These are phyloP conservation scores for Lasioglossum vierecki DNA, from an alignment of 2,888 invertebrate genomes.

Conservation along the genomic window DNA sequence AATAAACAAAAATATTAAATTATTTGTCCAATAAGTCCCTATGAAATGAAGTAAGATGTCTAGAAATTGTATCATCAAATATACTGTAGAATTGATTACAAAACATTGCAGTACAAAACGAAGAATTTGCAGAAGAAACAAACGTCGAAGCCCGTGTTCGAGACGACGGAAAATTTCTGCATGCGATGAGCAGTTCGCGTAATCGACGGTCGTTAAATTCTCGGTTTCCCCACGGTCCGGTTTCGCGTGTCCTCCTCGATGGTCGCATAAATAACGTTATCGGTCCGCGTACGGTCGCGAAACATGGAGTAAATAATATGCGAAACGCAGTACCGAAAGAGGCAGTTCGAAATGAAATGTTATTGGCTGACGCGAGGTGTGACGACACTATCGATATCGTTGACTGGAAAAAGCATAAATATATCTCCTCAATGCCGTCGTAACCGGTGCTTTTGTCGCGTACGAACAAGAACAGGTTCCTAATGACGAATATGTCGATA, in stretches of 20 bases:
- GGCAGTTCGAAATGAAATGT: not conserved
- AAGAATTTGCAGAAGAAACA: not conserved
- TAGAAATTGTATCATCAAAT: too few species aligned
- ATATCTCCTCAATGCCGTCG: constrained; percentile 47
- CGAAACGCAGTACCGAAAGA: not conserved
- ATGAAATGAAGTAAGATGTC: too few species aligned
- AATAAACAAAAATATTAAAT: too few species aligned
- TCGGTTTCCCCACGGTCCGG: constrained; percentile 56
- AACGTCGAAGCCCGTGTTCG: not conserved
- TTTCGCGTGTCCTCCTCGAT: constrained; percentile 36
- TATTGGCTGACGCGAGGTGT: not conserved
- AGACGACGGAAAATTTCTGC: not conserved
- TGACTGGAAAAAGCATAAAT: constrained; percentile 42
- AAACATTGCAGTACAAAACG: not conserved
- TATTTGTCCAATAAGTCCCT: too few species aligned
- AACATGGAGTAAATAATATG: constrained; percentile 18
- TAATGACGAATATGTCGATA: constrained; percentile 29
- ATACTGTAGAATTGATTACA: too few species aligned
- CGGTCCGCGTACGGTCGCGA: constrained; percentile 42
- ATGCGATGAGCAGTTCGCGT: not conserved
- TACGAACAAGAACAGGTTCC: constrained; percentile 27
- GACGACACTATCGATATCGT: constrained; percentile 29
- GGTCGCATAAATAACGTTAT: constrained; percentile 35
- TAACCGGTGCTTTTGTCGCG: constrained; percentile 40
- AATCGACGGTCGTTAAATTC: not conserved